Evolutionary conservation across 2,888 invertebrate genomes (phyloP).

Genomic region (Gasteruption jaculator): DNA sequence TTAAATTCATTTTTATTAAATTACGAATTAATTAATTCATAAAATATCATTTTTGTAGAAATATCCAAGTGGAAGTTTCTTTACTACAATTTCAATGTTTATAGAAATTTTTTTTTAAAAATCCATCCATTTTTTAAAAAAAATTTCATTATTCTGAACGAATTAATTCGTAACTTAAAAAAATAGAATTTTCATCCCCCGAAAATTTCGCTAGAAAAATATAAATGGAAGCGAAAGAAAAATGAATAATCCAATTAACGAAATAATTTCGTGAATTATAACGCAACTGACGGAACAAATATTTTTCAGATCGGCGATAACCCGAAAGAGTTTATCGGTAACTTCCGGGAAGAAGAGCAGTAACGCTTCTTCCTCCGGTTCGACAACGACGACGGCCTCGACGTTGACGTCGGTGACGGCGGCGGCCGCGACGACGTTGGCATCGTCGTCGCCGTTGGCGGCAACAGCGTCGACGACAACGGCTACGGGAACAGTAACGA

Average conservation of each 20-base stretch:
- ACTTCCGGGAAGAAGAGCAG: slow-evolving; percentile 34
- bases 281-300: background rate
- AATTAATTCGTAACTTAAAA: too few species aligned
- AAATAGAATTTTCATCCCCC: too few species aligned
- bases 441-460: too few species aligned
- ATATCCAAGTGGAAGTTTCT: slow-evolving; percentile 5
- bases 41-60: too few species aligned
- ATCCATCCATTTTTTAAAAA: slow-evolving; percentile 2
- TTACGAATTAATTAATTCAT: background rate
- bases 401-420: slow-evolving; percentile 17
- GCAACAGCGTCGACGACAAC: too few species aligned
- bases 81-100: background rate
- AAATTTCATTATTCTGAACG: too few species aligned
- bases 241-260: background rate
- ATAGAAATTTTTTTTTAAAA: slow-evolving; percentile 4
- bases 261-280: background rate
- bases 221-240: background rate
- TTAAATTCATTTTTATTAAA: slow-evolving; percentile 11
- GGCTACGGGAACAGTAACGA: slow-evolving; percentile 17
- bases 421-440: slow-evolving; percentile 21
- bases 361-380: too few species aligned
- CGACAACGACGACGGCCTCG: too few species aligned
- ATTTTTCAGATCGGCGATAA: slow-evolving; percentile 39
- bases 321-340: slow-evolving; percentile 40
- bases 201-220: background rate